Base-by-base conservation (phyloP, 2,888 invertebrate genomes). In the Hyposoter didymator region DNA sequence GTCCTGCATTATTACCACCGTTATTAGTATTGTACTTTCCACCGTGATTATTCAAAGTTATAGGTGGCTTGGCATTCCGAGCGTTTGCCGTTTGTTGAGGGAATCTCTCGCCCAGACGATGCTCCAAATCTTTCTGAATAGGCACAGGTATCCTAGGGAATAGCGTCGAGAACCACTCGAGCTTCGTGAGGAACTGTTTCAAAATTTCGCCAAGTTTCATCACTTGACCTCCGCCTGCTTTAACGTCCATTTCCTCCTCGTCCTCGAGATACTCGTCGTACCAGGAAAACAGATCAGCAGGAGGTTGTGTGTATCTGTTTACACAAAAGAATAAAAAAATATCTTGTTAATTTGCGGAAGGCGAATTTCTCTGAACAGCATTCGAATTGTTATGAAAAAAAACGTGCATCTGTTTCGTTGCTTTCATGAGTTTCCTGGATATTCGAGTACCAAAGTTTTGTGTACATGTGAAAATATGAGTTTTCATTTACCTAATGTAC, bases 121-220 rank as follows among this genome's bases (percentile, higher is more conserved):
- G 96, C 91, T 98, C 98, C 88, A 99, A 96, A 93, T 97, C 97
- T 94, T 99, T 99, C 94, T 98, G 97, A 90, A 99, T 99, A 35
- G 99, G 99, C 84, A 99, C 99, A 0, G 99, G 99, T 94, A 99
- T 99, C 89, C 99, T 96, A 0, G 99, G 99, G 93, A 99, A 99
- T 22, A 99, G 95, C 0, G 99, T 99, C 62, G 98, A 98, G 94
- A 99, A 99, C 99, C 99, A 99, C 93, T 99, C 99, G 82, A 99
- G 95, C 93, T 99, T 99, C 83, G 98, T 97, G 78, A 99, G 95
- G 96, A 98, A 98, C 93, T 98, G 98, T 62, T 98, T 96, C 19
- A 98, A 95, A 95, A 99, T 97, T 89, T 98, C 97, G 0, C 99
- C 99, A 82, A 99, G 97, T 32, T 97, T 97, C 95, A 99, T 97